Conservation (phyloP, 2,888 invertebrate species). For the Andrena chrysosceles region DNA sequence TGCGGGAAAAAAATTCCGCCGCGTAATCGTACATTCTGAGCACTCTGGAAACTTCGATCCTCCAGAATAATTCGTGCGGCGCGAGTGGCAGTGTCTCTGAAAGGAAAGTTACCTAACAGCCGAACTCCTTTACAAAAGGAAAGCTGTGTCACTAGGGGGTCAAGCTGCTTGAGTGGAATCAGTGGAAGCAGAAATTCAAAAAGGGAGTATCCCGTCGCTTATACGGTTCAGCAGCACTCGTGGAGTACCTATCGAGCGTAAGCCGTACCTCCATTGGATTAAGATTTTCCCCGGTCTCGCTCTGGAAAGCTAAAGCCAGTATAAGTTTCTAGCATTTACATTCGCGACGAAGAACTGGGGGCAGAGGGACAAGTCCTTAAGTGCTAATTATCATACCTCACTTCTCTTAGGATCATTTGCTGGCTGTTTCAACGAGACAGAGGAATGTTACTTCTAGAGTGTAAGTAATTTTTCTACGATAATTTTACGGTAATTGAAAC, state of each 20-base stretch:
- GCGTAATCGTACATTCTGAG: too few relatives aligned
- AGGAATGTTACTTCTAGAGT: not conserved
- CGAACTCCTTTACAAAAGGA: not conserved
- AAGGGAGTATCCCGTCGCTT: conserved; percentile 15
- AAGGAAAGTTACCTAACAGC: not conserved
- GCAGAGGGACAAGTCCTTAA: conserved; percentile 21
- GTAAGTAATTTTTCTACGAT: too few relatives aligned
- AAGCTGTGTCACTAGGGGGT: not conserved
- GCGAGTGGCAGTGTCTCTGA: not conserved
- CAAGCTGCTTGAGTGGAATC: not conserved
- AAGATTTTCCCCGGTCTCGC: conserved; percentile 44
- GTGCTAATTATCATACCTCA: conserved; percentile 54
- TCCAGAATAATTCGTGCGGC: not conserved
- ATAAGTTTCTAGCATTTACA: conserved; percentile 57
- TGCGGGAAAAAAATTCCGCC: too few relatives aligned
- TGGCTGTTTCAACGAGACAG: not conserved
- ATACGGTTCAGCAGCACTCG: conserved; percentile 27
- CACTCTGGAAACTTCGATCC: not conserved
- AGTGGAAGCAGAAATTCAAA: conserved; percentile 1
- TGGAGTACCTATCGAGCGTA: conserved; percentile 46
- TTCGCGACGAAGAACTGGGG: conserved; percentile 27
- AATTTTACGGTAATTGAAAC: too few relatives aligned
- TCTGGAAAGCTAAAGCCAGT: conserved; percentile 34
- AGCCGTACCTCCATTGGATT: conserved; percentile 56
- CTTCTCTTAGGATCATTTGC: conserved; percentile 2